phyloP scores from a whole-genome alignment of 64 coral and sea anemone species.

The Stylophora pistillata region DNA sequence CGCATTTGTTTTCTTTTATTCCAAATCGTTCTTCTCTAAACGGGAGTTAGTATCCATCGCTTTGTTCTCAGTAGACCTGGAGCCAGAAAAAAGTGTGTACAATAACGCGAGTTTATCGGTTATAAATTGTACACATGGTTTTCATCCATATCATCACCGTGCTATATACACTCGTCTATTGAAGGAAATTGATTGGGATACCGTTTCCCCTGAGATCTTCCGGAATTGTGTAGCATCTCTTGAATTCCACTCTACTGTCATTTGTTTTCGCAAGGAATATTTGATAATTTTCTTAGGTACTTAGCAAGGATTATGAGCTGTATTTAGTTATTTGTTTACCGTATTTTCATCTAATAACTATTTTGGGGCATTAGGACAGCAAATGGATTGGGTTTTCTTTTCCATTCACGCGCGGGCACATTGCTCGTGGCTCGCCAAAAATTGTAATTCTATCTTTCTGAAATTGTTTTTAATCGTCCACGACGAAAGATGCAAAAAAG shows the following conservation, averaged over 20 bases:
- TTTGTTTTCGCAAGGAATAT: conserved; percentile 58
- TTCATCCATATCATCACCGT: conserved; percentile 27
- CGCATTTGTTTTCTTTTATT: conserved; percentile 54
- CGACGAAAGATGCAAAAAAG: conserved; percentile 38
- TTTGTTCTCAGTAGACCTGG: background rate
- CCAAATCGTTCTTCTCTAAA: conserved; percentile 10
- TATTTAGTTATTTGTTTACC: conserved; percentile 77
- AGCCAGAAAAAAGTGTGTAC: conserved; percentile 5
- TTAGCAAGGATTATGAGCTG: conserved; percentile 71
- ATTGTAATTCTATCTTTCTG: conserved; percentile 40
- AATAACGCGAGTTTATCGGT: background rate
- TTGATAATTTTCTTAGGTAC: conserved; percentile 65
- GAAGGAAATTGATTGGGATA: conserved; percentile 39
- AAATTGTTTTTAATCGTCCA: conserved; percentile 31
- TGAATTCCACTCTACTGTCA: conserved; percentile 49
- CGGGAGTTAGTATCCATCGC: conserved; percentile 1
- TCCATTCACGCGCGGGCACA: conserved; percentile 13
- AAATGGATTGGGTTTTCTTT: conserved; percentile 2
- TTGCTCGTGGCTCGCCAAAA: conserved; percentile 13
- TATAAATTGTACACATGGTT: conserved; percentile 22
- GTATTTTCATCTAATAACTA: conserved; percentile 71
- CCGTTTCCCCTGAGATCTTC: conserved; percentile 32
- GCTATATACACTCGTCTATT: conserved; percentile 46
- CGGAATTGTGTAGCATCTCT: conserved; percentile 49
- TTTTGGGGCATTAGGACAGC: conserved; percentile 20